These are phyloP conservation scores for Hybognathus amarus DNA, from an alignment of 2,797 vertebrate genomes.

Conservation along the genomic window DNA sequence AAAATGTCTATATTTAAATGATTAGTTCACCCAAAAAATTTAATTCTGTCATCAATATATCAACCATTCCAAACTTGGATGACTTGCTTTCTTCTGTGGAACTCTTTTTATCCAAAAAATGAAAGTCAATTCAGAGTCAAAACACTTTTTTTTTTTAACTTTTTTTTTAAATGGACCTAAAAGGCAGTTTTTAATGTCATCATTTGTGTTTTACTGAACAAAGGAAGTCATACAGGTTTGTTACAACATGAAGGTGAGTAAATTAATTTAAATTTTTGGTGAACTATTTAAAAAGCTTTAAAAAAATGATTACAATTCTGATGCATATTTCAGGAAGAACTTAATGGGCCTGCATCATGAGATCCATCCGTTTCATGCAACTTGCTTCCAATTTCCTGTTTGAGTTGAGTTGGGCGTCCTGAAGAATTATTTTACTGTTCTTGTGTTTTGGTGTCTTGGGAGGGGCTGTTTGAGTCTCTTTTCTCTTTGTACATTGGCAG, in stretches of 20 bases:
- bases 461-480: background rate
- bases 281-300: no score
- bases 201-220: background rate
- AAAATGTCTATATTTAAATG: background rate
- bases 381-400: conserved; percentile 21
- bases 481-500: background rate
- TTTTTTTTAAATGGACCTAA: background rate
- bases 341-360: background rate
- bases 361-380: background rate
- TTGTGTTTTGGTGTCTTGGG: background rate
- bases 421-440: background rate
- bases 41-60: background rate
- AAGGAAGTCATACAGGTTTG: background rate
- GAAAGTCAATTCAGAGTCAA: background rate
- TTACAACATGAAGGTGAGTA: background rate
- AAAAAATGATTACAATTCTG: background rate
- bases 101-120: background rate
- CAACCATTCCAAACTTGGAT: background rate
- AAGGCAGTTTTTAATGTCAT: background rate
- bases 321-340: background rate
- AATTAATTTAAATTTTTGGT: no score
- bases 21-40: background rate
- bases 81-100: background rate
- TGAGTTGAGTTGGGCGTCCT: background rate
- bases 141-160: background rate